Evolutionary conservation across 2,888 invertebrate genomes (phyloP).

Genomic region (Phaonia tiefii): DNA sequence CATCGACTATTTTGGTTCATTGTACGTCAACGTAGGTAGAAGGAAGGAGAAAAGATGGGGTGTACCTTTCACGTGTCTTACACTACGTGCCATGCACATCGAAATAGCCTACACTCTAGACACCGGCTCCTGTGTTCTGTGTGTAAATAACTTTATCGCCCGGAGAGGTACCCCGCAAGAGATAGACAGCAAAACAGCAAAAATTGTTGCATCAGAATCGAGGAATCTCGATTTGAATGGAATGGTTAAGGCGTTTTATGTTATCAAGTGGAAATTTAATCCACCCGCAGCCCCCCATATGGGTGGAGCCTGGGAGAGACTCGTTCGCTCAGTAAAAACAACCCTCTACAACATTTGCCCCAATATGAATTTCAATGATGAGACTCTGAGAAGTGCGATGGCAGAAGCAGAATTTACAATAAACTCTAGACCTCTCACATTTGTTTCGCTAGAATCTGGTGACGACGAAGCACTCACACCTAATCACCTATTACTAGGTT

Average conservation of each 20-base stretch:
- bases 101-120: too few species aligned
- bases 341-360: slow-evolving; percentile 38
- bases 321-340: slow-evolving; percentile 48
- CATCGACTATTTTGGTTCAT: slow-evolving; percentile 67
- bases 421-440: slow-evolving; percentile 48
- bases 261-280: slow-evolving; percentile 48
- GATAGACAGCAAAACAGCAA: slow-evolving; percentile 42
- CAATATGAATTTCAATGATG: slow-evolving; percentile 23
- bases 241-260: background rate
- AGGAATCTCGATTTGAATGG: slow-evolving; percentile 6
- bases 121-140: slow-evolving; percentile 58
- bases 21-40: slow-evolving; percentile 56
- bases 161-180: slow-evolving; percentile 46
- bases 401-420: slow-evolving; percentile 58
- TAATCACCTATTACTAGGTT: slow-evolving; percentile 53
- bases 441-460: slow-evolving; percentile 38
- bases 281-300: too few species aligned
- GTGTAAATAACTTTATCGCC: too few species aligned
- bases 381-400: slow-evolving; percentile 39
- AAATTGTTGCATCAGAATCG: slow-evolving; percentile 15
- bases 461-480: too few species aligned
- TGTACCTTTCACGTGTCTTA: slow-evolving; percentile 66
- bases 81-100: slow-evolving; percentile 63
- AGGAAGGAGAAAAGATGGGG: slow-evolving; percentile 66
- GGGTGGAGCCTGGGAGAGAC: too few species aligned